Evolutionary conservation across 2,113 vertebrate species (phyloP), one percentile per base, ranked within the genome.

Genomic region (human (Homo sapiens)): DNA sequence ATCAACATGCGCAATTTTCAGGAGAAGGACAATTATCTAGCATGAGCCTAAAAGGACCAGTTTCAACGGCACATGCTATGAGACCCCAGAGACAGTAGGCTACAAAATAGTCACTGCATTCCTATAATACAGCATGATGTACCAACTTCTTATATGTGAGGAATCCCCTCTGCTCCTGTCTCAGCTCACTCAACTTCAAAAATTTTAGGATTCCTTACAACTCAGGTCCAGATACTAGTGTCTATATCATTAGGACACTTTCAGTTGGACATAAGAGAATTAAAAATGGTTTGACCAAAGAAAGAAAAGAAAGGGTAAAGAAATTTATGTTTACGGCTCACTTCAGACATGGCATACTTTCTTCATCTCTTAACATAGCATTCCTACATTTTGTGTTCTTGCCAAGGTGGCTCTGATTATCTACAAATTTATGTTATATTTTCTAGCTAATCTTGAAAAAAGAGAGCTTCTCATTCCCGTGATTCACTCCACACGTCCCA

Each of bases 141-240:
- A 9, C 35, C 64, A 73, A 50, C 27, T 43, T 48, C 50, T 68
- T 68, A n/a, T 5, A 20, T 1, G 9, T 0, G 35, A 12, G 76
- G 40, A 43, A 2, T 12, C 32, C 11, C 17, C 12, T 11, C 4
- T 1, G 4, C 13, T 0, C 18, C 23, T 10, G 2, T 22, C 38
- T 64, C 32, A 57, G 13, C 32, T 96, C 64, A 66, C 2, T 27
- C 45, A 27, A 32, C 8, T 22, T 43, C 11, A 43, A 45, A 68
- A 30, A 27, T 55, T 6, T 38, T 14, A 61, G 22, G 22, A 23
- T 43, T 79, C 30, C 16, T 50, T 27, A 23, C 16, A 81, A 18
- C 7, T 79, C 2, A 20, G 9, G 13, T 72, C 25, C 8, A 79
- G 12, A 8, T 20, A n/a, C 9, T 76, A 43, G 2, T 64, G 78